These are phyloP conservation scores for Branchinecta lindahli DNA, from an alignment of 1,140 invertebrate species.

Conservation along the genomic window DNA sequence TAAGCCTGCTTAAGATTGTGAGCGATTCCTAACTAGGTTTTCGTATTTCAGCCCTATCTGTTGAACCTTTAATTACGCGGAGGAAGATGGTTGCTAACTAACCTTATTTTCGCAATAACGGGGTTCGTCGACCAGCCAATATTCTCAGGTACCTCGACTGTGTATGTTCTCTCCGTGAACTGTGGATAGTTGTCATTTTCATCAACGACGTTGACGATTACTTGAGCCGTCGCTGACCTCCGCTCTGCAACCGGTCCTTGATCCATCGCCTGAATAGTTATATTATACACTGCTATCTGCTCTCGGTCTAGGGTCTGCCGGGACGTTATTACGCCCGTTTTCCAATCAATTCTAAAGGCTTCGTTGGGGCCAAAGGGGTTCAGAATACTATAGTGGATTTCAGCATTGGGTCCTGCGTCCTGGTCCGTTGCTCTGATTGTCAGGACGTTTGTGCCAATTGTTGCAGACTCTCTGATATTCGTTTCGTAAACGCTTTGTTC, in stretches of 20 bases:
- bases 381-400: constrained; percentile 38
- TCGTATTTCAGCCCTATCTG: too few species aligned
- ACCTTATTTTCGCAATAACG: constrained; percentile 65
- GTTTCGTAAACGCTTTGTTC: constrained; percentile 65
- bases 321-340: constrained; percentile 67
- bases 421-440: constrained; percentile 81
- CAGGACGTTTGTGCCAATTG: constrained; percentile 71
- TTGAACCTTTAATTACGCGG: too few species aligned
- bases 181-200: constrained; percentile 96
- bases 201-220: constrained; percentile 68
- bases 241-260: constrained; percentile 49
- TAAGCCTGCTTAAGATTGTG: too few species aligned
- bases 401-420: constrained; percentile 73
- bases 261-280: constrained; percentile 70
- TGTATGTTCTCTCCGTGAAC: constrained; percentile 76
- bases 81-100: constrained; percentile 25
- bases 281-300: constrained; percentile 62
- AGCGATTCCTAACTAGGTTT: too few species aligned
- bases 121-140: constrained; percentile 63
- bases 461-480: constrained; percentile 61
- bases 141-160: constrained; percentile 72
- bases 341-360: constrained; percentile 60
- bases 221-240: constrained; percentile 58
- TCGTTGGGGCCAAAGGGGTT: constrained; percentile 37
- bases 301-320: constrained; percentile 72